Percentiles rank a stretch among this genome's conserved stretches.
phyloP scores from a whole-genome alignment of 1,140 invertebrate genomes.

The Habropoda laboriosa region DNA sequence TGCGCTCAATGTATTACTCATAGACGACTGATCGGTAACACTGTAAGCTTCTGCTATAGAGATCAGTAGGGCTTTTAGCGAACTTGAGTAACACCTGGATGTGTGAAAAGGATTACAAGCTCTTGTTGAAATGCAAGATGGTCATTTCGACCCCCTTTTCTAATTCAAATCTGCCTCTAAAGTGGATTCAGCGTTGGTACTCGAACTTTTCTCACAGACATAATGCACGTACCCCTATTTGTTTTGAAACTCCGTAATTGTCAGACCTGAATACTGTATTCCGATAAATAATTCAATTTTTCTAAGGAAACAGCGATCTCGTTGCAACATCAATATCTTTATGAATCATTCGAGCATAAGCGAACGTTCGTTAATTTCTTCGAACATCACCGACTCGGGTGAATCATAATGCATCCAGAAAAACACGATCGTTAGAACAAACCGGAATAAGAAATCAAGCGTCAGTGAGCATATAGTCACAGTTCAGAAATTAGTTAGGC shows the following conservation, averaged over 20 bases:
- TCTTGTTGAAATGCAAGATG: background rate
- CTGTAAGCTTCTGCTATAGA: background rate
- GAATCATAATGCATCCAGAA: too few species aligned
- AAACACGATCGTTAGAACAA: background rate
- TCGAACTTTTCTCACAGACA: too few species aligned
- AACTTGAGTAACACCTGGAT: background rate
- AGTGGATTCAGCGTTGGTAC: too few species aligned
- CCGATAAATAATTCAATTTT: background rate
- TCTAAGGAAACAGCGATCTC: background rate
- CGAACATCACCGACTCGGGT: background rate
- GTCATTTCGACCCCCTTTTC: background rate
- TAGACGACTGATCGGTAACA: background rate
- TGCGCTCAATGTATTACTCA: background rate
- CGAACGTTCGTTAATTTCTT: background rate
- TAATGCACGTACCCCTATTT: too few species aligned
- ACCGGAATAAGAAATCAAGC: background rate
- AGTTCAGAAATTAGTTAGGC: conserved; percentile 27
- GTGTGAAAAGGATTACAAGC: background rate
- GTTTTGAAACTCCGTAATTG: too few species aligned
- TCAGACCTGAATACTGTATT: background rate
- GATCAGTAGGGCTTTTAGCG: background rate
- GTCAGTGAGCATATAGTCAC: background rate
- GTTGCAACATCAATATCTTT: background rate
- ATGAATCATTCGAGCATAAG: background rate
- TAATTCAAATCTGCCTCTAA: background rate